A percentile compares a stretch with the other conserved stretches of the same genome.
phyloP scores from a whole-genome alignment of 2,113 vertebrate genomes.

The Phycodurus eques region DNA sequence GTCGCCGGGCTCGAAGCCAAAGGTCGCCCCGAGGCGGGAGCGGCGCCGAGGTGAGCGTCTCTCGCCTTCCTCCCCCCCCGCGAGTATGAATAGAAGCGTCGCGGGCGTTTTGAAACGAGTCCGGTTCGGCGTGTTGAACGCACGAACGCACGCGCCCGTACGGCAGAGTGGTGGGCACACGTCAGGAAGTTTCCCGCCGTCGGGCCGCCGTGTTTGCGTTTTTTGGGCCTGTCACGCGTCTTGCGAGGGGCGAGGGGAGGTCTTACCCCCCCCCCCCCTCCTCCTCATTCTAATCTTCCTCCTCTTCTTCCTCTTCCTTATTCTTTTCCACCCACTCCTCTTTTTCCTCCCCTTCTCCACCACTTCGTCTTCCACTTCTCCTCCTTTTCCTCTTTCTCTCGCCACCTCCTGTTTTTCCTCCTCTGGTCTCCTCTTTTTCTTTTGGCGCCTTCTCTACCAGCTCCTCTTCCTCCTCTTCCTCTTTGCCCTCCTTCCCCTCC shows the following conservation, averaged over 20 bases:
- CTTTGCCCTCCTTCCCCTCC: background rate
- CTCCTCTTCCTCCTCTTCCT: background rate
- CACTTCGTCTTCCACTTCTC: too few species aligned
- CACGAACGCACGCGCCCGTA: conserved; percentile 1
- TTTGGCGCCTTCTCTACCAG: too few species aligned
- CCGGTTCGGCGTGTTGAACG: conserved; percentile 47
- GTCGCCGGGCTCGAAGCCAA: too few species aligned
- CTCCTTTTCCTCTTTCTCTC: too few species aligned
- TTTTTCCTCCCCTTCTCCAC: too few species aligned
- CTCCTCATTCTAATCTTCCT: too few species aligned
- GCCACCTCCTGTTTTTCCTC: too few species aligned
- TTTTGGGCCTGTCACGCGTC: background rate
- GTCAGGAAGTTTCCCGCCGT: background rate
- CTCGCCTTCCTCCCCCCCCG: conserved; percentile 1
- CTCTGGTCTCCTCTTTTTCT: too few species aligned
- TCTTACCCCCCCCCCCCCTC: too few species aligned
- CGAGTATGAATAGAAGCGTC: conserved; percentile 59
- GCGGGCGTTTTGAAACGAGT: conserved; percentile 56
- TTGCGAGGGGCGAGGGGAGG: too few species aligned
- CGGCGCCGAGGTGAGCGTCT: conserved; percentile 8
- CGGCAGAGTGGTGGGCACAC: background rate
- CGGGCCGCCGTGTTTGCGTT: background rate
- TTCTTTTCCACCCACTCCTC: too few species aligned
- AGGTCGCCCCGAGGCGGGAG: background rate
- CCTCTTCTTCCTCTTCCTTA: too few species aligned